These are phyloP conservation scores for Oreochromis tanganicae DNA, from an alignment of 2,113 vertebrate species.

Conservation along the genomic window DNA sequence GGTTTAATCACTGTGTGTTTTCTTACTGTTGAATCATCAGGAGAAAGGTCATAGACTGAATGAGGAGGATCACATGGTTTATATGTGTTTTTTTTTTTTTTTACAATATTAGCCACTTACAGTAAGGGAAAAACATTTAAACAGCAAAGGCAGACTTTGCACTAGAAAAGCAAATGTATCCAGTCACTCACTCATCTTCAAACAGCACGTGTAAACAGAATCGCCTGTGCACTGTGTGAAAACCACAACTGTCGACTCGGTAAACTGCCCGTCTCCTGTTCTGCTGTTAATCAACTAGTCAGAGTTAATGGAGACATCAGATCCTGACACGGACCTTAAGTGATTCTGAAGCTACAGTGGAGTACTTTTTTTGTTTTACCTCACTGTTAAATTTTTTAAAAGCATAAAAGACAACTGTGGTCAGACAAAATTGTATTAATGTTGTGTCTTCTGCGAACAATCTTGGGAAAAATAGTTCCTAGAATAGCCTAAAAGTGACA, in stretches of 20 bases:
- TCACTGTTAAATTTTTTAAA: neutral
- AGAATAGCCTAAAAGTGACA: neutral
- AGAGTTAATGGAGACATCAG: conserved; percentile 50
- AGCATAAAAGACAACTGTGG: neutral
- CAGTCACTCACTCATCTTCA: neutral
- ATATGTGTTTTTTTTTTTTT: neutral
- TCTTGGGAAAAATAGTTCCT: neutral
- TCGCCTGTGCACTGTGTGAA: conserved; percentile 33
- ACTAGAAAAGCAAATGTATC: neutral
- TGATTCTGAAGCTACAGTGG: neutral
- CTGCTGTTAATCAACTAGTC: conserved; percentile 59
- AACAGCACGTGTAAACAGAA: conserved; percentile 14
- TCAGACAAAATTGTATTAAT: neutral
- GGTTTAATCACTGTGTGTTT: neutral
- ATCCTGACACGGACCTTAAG: conserved; percentile 35
- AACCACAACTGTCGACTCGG: conserved; percentile 43
- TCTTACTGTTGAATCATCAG: neutral
- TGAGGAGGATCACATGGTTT: neutral
- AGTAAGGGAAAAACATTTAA: neutral
- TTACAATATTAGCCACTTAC: neutral
- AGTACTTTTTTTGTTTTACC: neutral
- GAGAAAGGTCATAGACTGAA: neutral
- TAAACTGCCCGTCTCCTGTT: conserved; percentile 34
- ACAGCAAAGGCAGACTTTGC: neutral
- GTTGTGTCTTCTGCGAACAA: neutral